Conservation (phyloP, 2,113 vertebrate species). For the Sylvilagus bachmani region DNA sequence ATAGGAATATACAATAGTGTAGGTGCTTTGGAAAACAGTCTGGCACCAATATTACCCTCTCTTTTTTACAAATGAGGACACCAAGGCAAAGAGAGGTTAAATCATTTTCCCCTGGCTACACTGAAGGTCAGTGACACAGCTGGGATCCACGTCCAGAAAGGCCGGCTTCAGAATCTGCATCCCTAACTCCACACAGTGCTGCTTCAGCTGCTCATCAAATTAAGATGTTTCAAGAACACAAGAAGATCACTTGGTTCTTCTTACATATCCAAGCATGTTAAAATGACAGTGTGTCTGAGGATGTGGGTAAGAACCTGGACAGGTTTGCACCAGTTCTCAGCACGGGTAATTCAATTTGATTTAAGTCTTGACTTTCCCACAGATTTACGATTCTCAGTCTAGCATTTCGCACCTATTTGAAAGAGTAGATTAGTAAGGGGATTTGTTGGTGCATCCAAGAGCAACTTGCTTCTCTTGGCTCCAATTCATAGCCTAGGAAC, state of each 20-base stretch:
- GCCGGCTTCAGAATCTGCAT: neutral
- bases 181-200: neutral
- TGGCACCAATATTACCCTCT: neutral
- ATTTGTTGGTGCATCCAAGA: constrained; percentile 74
- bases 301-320: constrained; percentile 25
- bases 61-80: constrained; percentile 1
- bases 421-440: constrained; percentile 57
- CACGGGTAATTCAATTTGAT: constrained; percentile 70
- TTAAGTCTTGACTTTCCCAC: constrained; percentile 77
- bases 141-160: neutral
- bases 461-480: constrained; percentile 71
- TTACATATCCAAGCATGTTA: neutral
- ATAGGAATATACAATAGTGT: no score
- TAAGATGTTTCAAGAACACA: constrained; percentile 43
- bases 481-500: neutral
- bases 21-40: no score
- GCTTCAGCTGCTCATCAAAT: constrained; percentile 21
- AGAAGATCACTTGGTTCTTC: constrained; percentile 30
- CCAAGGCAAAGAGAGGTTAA: neutral
- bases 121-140: neutral
- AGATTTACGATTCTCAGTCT: constrained; percentile 64
- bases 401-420: constrained; percentile 60
- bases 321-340: constrained; percentile 52
- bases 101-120: neutral
- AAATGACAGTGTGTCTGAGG: neutral